Base-by-base conservation (phyloP, 2,797 vertebrate genomes). In the Serranus cabrilla region DNA sequence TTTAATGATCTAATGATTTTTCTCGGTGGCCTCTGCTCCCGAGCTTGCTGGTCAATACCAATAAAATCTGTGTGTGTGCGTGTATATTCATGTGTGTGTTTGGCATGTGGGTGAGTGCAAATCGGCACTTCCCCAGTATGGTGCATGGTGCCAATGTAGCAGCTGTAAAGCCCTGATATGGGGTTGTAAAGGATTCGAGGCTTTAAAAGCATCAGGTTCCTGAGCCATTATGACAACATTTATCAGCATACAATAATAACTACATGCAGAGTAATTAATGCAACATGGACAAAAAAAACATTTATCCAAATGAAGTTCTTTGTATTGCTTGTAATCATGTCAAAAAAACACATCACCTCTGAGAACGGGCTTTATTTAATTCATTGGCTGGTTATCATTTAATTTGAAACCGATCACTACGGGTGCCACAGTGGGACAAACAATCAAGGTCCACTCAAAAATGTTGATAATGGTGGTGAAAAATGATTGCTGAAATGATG, bases 1-100 rank as follows among this genome's bases (percentile, higher is more conserved):
- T 80, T 66, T 75, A 75, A 64, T 57, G 69, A 84, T 79, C 82
- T 47, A 62, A 63, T 42, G 73, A 63, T 78, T 85, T 78, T 45
- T 4, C 50, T 52, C 37, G 23, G 43, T 66, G 71, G 74, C 74
- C 65, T 55, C 55, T 62, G 52, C 14, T 66, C 54, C 37, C 43
- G 4, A 34, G 42, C 25, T 0, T 45, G 45, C 62, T 10, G 57
- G 59, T 87, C 78, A 56, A 83, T 79, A 77, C 25, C 73, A 80
- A 76, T 71, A 74, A 76, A 64, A 67, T 37, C 14, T 4, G 14
- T 46, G 8, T 39, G 11, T 34, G 40, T 54, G 46, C 13, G 31
- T 52, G 46, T 62, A 7, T 40, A 20, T 20, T n/a, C 14, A 23
- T 71, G 23, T 56, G 45, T 55, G 50, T 56, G 37, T 64, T n/a